Percentiles rank a stretch among this genome's conserved stretches.
These are phyloP conservation scores for Pelochelys cantorii DNA, from an alignment of 2,797 vertebrate species.

Conservation along the genomic window DNA sequence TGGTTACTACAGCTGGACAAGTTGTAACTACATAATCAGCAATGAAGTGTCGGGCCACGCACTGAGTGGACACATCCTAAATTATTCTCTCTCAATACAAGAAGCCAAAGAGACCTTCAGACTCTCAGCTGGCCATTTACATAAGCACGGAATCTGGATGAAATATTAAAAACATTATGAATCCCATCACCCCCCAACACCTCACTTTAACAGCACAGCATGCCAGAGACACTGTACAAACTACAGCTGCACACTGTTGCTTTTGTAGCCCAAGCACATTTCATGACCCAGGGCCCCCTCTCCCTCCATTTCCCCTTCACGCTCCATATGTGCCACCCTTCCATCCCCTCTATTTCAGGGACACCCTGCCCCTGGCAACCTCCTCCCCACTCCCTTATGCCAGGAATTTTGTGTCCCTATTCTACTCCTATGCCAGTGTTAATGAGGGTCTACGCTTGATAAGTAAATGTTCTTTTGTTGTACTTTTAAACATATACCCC, in stretches of 20 bases:
- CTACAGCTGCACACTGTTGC: not conserved
- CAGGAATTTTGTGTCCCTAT: not conserved
- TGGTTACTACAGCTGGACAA: not conserved
- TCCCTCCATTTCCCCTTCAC: not conserved
- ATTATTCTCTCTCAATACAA: not conserved
- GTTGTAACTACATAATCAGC: fast-evolving
- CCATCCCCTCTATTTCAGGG: not conserved
- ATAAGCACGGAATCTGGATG: not conserved
- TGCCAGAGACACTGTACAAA: fast-evolving
- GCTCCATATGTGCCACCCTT: not conserved
- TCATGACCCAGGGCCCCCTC: not conserved
- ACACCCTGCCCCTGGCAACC: not conserved
- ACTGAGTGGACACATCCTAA: not conserved
- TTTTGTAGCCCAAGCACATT: not conserved
- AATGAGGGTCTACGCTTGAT: too few relatives aligned
- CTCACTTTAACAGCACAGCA: fast-evolving
- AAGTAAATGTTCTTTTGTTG: too few relatives aligned
- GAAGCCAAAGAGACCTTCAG: not conserved
- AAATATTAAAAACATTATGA: not conserved
- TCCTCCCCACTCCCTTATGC: not conserved
- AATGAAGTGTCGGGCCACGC: not conserved
- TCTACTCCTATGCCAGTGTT: not conserved
- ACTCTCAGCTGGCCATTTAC: not conserved
- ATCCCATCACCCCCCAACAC: not conserved
- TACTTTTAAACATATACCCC: too few relatives aligned